Base-by-base conservation (phyloP, 2,113 vertebrate species). In the Charina bottae region DNA sequence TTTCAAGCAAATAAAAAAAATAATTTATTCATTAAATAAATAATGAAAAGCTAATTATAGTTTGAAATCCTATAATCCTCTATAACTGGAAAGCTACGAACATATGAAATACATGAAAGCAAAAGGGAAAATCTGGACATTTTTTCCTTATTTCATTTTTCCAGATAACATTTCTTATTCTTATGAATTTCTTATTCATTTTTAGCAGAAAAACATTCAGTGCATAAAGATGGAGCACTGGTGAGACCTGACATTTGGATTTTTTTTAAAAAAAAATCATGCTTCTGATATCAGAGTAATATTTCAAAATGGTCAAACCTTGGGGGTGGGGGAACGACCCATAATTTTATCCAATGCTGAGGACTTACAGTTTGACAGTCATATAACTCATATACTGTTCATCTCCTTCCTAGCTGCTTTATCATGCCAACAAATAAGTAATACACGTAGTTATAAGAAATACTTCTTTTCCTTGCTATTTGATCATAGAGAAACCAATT, bases 161-260 rank as follows among this genome's bases (percentile, higher is more conserved):
- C 89, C 0, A 91, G 10, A 42, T 93, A 2, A 12, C 2, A 89
- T 37, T 10, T 90, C 78, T 24, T 55, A 58, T 28, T 78, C 78
- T 24, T 55, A 58, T 28, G n/a, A n/a, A 89, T 37, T 10, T 90
- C 78, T 24, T 55, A 58, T 28, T 78, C 78, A 37, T 19, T 89
- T 46, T 21, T 89, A 87, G 33, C 58, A 88, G 55, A 94, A 96
- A 60, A n/a, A 92, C 49, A 78, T 17, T 5, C 49, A 93, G 26
- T 78, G 90, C 42, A 28, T 86, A 60, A 93, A 49, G 28, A 59
- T 10, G 24, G 21, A 90, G 11, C 12, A 89, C 88, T 60, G 33
- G 83, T 83, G 85, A 87, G 4, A 54, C 56, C 42, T 92, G 42
- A 55, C 64, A 83, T 92, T 68, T 60, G 87, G 85, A 87, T 91